Evolutionary conservation across 2,888 invertebrate genomes (phyloP).

Genomic region (Microctonus hyperodae): DNA sequence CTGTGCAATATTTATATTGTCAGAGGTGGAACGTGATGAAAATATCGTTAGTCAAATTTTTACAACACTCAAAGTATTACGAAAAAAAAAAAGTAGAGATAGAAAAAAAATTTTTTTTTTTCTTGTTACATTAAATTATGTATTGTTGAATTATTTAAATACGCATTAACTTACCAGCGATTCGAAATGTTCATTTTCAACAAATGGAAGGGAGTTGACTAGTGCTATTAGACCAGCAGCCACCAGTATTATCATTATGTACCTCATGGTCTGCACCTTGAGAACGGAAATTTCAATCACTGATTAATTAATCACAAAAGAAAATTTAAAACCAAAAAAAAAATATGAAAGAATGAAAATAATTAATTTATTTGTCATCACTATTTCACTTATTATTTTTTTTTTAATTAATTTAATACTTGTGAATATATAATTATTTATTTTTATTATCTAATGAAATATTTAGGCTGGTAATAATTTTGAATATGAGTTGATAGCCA

Average conservation of each 20-base stretch:
- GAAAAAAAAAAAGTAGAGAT: not conserved
- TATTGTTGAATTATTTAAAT: not conserved
- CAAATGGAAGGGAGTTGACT: slow-evolving; percentile 53
- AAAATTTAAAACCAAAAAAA: not conserved
- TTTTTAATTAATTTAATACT: not conserved
- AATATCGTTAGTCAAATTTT: not conserved
- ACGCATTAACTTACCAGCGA: slow-evolving; percentile 52
- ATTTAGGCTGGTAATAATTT: too few relatives aligned
- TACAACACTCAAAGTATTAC: not conserved
- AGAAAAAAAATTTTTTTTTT: not conserved
- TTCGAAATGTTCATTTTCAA: slow-evolving; percentile 47
- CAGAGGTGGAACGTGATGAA: not conserved
- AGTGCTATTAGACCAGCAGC: slow-evolving; percentile 50
- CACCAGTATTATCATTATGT: slow-evolving; percentile 46
- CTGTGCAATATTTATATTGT: slow-evolving; percentile 2
- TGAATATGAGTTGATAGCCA: not conserved
- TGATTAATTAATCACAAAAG: slow-evolving; percentile 2
- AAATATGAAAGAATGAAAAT: not conserved
- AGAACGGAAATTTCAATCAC: slow-evolving; percentile 10
- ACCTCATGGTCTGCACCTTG: slow-evolving; percentile 47
- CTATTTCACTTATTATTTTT: not conserved
- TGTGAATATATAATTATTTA: too few relatives aligned
- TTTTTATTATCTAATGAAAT: too few relatives aligned
- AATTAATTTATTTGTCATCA: not conserved
- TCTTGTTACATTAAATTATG: not conserved